phyloP scores from a whole-genome alignment of 1,140 invertebrate genomes.

The Hormaphis cornu region DNA sequence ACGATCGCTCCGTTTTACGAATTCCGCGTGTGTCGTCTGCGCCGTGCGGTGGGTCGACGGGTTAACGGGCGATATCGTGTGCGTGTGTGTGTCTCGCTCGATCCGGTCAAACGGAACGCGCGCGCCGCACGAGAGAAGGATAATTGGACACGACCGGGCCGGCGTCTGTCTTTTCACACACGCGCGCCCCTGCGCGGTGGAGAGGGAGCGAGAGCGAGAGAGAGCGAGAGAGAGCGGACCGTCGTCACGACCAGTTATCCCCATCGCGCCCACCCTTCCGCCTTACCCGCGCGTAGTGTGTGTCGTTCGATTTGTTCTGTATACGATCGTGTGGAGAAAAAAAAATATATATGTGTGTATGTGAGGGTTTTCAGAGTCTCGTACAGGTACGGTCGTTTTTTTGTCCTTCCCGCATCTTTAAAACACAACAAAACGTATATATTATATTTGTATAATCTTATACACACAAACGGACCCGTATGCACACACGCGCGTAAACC shows the following conservation, averaged over 20 bases:
- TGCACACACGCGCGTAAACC: not conserved
- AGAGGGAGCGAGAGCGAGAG: not conserved
- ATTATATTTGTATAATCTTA: not conserved
- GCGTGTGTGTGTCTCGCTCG: too few relatives aligned
- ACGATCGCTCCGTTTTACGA: not conserved
- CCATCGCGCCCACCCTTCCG: not conserved
- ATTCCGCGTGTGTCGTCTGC: not conserved
- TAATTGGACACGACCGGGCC: slow-evolving; percentile 31
- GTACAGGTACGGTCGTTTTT: not conserved
- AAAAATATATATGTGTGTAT: not conserved
- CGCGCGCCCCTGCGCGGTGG: not conserved
- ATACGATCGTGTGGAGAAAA: not conserved
- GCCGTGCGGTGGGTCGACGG: not conserved
- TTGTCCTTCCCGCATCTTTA: not conserved
- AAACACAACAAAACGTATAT: not conserved
- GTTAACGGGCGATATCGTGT: slow-evolving; percentile 5
- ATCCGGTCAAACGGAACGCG: slow-evolving; percentile 30
- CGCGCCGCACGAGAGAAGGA: slow-evolving; percentile 13
- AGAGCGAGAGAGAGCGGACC: too few relatives aligned
- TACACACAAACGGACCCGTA: not conserved
- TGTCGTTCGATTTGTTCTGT: slow-evolving; percentile 27
- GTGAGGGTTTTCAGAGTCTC: not conserved
- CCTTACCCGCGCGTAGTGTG: not conserved
- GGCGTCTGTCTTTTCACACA: slow-evolving; percentile 14
- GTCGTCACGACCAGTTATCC: slow-evolving; percentile 21